phyloP scores from a whole-genome alignment of 2,113 vertebrate genomes.

The Boleophthalmus pectinirostris region DNA sequence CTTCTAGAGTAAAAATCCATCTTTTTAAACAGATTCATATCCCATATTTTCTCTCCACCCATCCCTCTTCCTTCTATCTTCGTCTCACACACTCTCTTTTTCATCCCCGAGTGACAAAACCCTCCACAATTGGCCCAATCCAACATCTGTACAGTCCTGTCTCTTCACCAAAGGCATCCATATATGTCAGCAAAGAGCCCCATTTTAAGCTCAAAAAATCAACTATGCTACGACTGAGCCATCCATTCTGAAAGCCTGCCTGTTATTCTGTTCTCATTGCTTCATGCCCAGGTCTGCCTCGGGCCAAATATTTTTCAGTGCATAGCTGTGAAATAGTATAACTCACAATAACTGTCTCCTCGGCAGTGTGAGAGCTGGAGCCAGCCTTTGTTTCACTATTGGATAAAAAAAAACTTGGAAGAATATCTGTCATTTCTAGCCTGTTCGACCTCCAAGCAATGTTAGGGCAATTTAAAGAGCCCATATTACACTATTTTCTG shows the following conservation, averaged over 20 bases:
- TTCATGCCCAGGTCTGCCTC: constrained; percentile 11
- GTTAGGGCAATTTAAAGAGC: too few relatives aligned
- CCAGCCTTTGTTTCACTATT: constrained; percentile 4
- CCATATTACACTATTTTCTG: too few relatives aligned
- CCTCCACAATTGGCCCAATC: constrained; percentile 6
- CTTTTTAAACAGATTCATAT: constrained; percentile 18
- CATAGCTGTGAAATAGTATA: constrained; percentile 15
- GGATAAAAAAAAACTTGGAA: neutral
- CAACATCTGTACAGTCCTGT: neutral
- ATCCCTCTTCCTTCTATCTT: neutral
- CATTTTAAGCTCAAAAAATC: neutral
- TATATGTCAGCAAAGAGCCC: constrained; percentile 3
- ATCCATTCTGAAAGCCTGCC: constrained; percentile 8
- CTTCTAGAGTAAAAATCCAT: constrained; percentile 8
- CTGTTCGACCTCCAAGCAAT: too few relatives aligned
- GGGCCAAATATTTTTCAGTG: constrained; percentile 16
- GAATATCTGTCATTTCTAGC: neutral
- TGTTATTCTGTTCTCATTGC: constrained; percentile 20
- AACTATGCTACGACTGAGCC: neutral
- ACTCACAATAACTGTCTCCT: constrained; percentile 18
- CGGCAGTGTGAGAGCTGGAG: neutral
- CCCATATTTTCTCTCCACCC: neutral
- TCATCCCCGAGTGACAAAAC: neutral
- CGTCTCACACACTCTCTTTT: neutral
- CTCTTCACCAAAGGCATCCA: neutral